Percentiles rank a stretch among this genome's conserved stretches.
Conservation (phyloP, 2,797 vertebrate species). For the Harpagifer antarcticus region DNA sequence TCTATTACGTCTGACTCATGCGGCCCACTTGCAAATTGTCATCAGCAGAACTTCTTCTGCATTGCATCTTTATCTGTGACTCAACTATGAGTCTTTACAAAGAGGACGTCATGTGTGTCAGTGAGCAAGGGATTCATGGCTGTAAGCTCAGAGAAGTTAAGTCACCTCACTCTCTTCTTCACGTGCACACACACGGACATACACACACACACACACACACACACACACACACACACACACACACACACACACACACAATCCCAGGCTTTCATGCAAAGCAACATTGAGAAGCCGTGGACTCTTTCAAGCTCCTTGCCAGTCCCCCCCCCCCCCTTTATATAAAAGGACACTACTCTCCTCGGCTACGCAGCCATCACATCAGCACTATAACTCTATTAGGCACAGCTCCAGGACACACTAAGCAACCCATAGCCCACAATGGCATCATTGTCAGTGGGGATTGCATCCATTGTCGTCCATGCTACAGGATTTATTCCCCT, state of each 20-base stretch:
- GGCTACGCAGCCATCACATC: conserved; percentile 76
- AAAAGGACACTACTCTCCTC: conserved; percentile 75
- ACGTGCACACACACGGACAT: background rate
- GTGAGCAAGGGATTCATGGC: conserved; percentile 52
- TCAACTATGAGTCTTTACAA: conserved; percentile 50
- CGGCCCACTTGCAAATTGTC: conserved; percentile 34
- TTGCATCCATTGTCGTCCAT: conserved; percentile 76
- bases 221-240: background rate
- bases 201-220: background rate
- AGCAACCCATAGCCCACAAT: conserved; percentile 79
- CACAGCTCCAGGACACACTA: conserved; percentile 83
- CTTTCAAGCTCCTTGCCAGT: conserved; percentile 72
- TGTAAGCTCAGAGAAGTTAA: conserved; percentile 59
- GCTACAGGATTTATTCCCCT: conserved; percentile 83
- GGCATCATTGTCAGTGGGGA: conserved; percentile 81
- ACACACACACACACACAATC: conserved; percentile 54
- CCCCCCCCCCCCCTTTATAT: conserved; percentile 48
- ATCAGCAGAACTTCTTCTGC: conserved; percentile 36
- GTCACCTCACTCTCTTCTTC: conserved; percentile 46
- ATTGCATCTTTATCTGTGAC: conserved; percentile 31
- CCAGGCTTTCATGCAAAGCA: conserved; percentile 73
- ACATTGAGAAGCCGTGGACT: conserved; percentile 72
- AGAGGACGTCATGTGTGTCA: conserved; percentile 58
- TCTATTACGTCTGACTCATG: conserved; percentile 10
- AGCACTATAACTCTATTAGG: conserved; percentile 85